These are phyloP conservation scores for Hephaestus fuliginosus DNA, from an alignment of 2,797 vertebrate species.

Conservation along the genomic window DNA sequence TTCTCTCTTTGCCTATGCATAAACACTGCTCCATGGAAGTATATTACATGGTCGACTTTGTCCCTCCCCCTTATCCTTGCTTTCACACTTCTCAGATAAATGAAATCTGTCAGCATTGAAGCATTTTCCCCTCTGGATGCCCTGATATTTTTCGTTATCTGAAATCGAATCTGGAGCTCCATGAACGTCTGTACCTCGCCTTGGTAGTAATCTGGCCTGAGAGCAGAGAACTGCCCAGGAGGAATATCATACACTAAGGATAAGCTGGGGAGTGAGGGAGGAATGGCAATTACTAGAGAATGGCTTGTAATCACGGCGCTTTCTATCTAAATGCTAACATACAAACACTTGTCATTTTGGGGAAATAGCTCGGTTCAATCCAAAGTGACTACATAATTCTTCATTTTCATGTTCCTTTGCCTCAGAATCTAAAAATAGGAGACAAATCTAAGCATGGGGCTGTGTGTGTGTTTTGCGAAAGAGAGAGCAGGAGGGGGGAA, in stretches of 20 bases:
- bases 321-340: slow-evolving; percentile 63
- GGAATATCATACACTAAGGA: slow-evolving; percentile 76
- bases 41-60: slow-evolving; percentile 73
- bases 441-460: slow-evolving; percentile 51
- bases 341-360: slow-evolving; percentile 50
- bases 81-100: slow-evolving; percentile 80
- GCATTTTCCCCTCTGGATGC: slow-evolving; percentile 76
- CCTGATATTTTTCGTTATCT: slow-evolving; percentile 82
- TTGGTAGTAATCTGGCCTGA: slow-evolving; percentile 79
- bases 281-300: slow-evolving; percentile 71
- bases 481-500: slow-evolving; percentile 31
- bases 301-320: slow-evolving; percentile 57
- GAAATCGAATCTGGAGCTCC: slow-evolving; percentile 82
- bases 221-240: slow-evolving; percentile 74
- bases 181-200: slow-evolving; percentile 66
- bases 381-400: slow-evolving; percentile 43
- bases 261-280: slow-evolving; percentile 49
- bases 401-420: slow-evolving; percentile 47
- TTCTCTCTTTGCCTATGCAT: slow-evolving; percentile 58
- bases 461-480: slow-evolving; percentile 53
- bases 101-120: slow-evolving; percentile 77
- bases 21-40: slow-evolving; percentile 62
- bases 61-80: slow-evolving; percentile 71
- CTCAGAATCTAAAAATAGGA: slow-evolving; percentile 72
- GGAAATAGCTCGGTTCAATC: slow-evolving; percentile 28